Evolutionary conservation across 2,888 invertebrate species (phyloP).

Genomic region (Willowsia nigromaculata): DNA sequence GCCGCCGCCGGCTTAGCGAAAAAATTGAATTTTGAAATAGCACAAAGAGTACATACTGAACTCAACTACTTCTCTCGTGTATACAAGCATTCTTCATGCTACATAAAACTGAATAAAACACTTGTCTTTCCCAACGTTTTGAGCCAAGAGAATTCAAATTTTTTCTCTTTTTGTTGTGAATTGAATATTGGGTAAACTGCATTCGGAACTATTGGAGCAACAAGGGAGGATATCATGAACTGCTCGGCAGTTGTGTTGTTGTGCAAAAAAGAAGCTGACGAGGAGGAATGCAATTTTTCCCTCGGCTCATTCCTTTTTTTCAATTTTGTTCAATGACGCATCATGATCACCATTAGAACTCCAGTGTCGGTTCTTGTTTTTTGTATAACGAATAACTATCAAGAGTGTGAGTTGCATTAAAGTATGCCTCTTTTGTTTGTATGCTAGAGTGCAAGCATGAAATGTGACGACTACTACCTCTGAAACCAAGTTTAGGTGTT

Average conservation of each 20-base stretch:
- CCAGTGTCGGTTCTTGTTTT: not conserved
- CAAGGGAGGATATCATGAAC: not conserved
- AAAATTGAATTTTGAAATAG: constrained; percentile 38
- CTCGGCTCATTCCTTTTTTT: not conserved
- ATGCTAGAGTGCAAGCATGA: not conserved
- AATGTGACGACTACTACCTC: not conserved
- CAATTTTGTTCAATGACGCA: constrained; percentile 1
- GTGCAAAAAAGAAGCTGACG: constrained; percentile 19
- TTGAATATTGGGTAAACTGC: not conserved
- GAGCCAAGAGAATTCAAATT: constrained; percentile 13
- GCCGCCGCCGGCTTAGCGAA: constrained; percentile 8
- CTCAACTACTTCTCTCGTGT: not conserved
- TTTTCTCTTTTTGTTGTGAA: not conserved
- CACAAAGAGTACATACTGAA: constrained; percentile 2
- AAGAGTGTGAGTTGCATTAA: not conserved
- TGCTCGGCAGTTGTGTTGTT: not conserved
- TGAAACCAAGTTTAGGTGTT: not conserved
- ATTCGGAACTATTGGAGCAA: not conserved
- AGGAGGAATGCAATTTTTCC: constrained; percentile 36
- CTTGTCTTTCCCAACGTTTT: constrained; percentile 15
- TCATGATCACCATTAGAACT: not conserved
- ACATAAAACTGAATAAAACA: constrained; percentile 10
- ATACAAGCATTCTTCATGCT: not conserved
- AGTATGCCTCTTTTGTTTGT: not conserved
- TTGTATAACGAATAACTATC: not conserved